Conservation (phyloP, 2,797 vertebrate species). For the Protonibea diacanthus region DNA sequence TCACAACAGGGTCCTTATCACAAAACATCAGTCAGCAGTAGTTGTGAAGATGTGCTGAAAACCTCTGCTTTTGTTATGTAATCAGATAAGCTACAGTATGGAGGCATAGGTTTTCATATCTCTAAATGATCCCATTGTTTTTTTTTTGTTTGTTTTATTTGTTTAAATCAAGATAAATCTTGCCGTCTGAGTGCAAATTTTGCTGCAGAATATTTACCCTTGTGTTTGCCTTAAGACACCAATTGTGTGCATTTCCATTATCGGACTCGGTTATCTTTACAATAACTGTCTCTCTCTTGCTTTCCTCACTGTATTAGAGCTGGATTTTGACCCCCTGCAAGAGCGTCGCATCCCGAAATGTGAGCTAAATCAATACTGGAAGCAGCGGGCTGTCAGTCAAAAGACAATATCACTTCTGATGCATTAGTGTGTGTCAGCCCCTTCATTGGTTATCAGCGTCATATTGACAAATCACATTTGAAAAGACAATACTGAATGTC, state of each 20-base stretch:
- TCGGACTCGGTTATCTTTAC: constrained; percentile 36
- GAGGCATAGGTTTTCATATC: constrained; percentile 39
- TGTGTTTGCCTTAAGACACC: constrained; percentile 30
- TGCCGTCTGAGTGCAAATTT: constrained; percentile 1
- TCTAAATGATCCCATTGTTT: constrained; percentile 30
- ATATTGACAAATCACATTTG: constrained; percentile 75
- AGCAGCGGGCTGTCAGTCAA: constrained; percentile 72
- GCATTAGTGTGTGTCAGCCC: constrained; percentile 71
- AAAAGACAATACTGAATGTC: constrained; percentile 72
- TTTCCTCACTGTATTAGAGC: constrained; percentile 56
- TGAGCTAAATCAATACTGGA: constrained; percentile 72
- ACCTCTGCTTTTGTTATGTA: constrained; percentile 41
- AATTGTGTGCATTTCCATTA: constrained; percentile 7
- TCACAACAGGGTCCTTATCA: constrained; percentile 37
- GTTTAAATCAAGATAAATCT: constrained; percentile 43
- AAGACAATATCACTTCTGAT: constrained; percentile 69
- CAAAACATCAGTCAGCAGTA: constrained; percentile 44
- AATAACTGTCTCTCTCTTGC: constrained; percentile 31
- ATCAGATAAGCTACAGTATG: constrained; percentile 42
- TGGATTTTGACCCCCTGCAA: constrained; percentile 39
- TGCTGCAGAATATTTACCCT: constrained; percentile 8
- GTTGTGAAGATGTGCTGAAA: constrained; percentile 33
- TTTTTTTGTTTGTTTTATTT: not conserved
- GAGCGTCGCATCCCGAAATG: constrained; percentile 52
- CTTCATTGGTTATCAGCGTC: constrained; percentile 74